phyloP scores from a whole-genome alignment of 2,113 vertebrate species.

The Suricata suricatta region DNA sequence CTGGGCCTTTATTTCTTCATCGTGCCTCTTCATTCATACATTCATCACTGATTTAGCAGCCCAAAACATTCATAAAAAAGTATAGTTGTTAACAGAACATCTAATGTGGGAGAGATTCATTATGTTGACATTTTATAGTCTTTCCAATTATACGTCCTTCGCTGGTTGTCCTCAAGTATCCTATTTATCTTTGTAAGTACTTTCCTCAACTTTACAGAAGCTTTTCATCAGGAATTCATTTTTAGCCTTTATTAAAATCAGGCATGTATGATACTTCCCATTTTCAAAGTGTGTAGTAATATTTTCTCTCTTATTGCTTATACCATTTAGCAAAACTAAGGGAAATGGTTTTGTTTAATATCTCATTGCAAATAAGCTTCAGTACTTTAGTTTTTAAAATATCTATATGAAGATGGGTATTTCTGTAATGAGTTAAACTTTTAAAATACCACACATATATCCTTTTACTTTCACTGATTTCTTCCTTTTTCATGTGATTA shows the following conservation, averaged over 20 bases:
- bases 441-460: neutral
- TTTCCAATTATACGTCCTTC: constrained; percentile 72
- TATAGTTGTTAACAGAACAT: constrained; percentile 48
- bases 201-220: constrained; percentile 54
- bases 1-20: neutral
- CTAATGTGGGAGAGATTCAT: constrained; percentile 69
- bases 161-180: constrained; percentile 61
- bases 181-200: constrained; percentile 69
- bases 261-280: constrained; percentile 6
- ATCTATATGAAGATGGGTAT: neutral
- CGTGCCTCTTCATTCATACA: neutral
- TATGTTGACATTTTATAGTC: constrained; percentile 73
- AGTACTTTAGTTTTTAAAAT: constrained; percentile 15
- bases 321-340: constrained; percentile 29
- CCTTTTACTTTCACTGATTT: neutral
- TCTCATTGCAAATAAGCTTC: constrained; percentile 24
- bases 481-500: neutral
- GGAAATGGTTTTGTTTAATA: constrained; percentile 20
- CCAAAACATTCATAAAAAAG: constrained; percentile 49
- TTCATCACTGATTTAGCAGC: constrained; percentile 55
- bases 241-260: constrained; percentile 61
- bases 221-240: constrained; percentile 39
- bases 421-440: neutral
- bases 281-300: constrained; percentile 31
- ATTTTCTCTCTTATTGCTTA: neutral